Evolutionary conservation across 2,797 vertebrate genomes (phyloP).

Genomic region (Champsocephalus gunnari): DNA sequence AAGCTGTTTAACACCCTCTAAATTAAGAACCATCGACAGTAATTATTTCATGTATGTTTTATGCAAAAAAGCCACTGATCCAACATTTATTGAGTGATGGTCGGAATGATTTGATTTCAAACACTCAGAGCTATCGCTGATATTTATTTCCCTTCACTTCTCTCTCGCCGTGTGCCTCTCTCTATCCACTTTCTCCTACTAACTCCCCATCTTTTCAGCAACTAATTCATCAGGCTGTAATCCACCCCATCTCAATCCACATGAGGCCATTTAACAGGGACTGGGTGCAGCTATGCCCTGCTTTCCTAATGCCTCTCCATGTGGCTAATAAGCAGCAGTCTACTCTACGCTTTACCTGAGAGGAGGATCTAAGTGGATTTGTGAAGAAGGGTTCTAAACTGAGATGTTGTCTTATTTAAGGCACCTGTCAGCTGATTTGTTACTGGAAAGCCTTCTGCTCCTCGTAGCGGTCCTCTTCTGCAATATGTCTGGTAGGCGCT

Average conservation of each 20-base stretch:
- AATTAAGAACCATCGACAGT: slow-evolving; percentile 97
- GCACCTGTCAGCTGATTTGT: slow-evolving; percentile 77
- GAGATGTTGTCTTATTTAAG: slow-evolving; percentile 83
- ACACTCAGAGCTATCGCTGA: slow-evolving; percentile 62
- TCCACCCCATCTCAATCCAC: slow-evolving; percentile 76
- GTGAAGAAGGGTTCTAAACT: slow-evolving; percentile 71
- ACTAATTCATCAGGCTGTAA: slow-evolving; percentile 81
- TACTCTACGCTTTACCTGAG: slow-evolving; percentile 79
- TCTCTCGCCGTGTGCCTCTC: slow-evolving; percentile 43
- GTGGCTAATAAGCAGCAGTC: slow-evolving; percentile 82
- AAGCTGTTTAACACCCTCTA: slow-evolving; percentile 99
- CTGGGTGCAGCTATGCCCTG: slow-evolving; percentile 74
- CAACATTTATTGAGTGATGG: slow-evolving; percentile 91
- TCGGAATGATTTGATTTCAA: slow-evolving; percentile 85
- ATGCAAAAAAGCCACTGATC: slow-evolving; percentile 92
- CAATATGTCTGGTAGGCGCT: slow-evolving; percentile 55
- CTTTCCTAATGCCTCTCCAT: slow-evolving; percentile 78
- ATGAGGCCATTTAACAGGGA: slow-evolving; percentile 78
- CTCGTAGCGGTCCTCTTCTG: slow-evolving; percentile 55
- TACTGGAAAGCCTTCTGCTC: slow-evolving; percentile 70
- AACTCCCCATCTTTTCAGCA: slow-evolving; percentile 64
- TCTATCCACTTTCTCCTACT: slow-evolving; percentile 39
- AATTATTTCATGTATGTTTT: slow-evolving; percentile 99
- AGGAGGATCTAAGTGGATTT: slow-evolving; percentile 81
- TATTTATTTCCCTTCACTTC: slow-evolving; percentile 68